Evolutionary conservation across 2,113 vertebrate genomes (phyloP), one percentile per base, ranked within the genome.

Genomic region (Malurus alboscapulatus): DNA sequence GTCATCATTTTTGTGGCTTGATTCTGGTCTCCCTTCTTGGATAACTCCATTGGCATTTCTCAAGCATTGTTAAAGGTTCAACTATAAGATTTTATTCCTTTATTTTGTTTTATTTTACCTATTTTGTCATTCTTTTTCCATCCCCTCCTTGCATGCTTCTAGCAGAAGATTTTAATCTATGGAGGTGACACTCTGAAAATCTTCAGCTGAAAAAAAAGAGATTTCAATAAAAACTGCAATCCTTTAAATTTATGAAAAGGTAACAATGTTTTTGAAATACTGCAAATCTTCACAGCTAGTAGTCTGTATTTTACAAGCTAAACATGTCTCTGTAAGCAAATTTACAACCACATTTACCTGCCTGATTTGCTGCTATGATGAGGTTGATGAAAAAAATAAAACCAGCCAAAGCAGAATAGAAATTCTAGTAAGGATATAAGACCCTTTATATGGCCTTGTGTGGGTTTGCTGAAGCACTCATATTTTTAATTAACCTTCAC

Each of bases 301-400:
- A 88, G 29, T 68, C 34, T 87, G 29, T 48, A 79, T 87, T 91
- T 97, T 83, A 92, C 75, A 92, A 78, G 40, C 75, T 86, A 71
- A 63, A 54, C 22, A 7, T 30, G 21, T 78, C 32, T 62, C 44
- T 95, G 34, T 76, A 73, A 93, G 38, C 32, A 66, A 77, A 93
- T 92, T 83, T 83, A 79, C 32, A 84, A 29, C 53, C 1, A 2
- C 61, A 59, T 51, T 69, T 94, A 54, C 40, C 68, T 84, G 30
- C 36, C 40, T 83, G 65, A 47, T 96, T 89, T 83, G 67, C 45
- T 55, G 55, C 44, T 86, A 54, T 1, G 2, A 50, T 40, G 11
- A 92, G 10, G 53, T 76, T 44, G 77, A 78, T 48, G 78, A 82
- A 82, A 36, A 16, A 4, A 2, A 84, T 38, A 10, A 4, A 3